phyloP scores from a whole-genome alignment of 2,797 vertebrate genomes.

The Rhinoraja longicauda region DNA sequence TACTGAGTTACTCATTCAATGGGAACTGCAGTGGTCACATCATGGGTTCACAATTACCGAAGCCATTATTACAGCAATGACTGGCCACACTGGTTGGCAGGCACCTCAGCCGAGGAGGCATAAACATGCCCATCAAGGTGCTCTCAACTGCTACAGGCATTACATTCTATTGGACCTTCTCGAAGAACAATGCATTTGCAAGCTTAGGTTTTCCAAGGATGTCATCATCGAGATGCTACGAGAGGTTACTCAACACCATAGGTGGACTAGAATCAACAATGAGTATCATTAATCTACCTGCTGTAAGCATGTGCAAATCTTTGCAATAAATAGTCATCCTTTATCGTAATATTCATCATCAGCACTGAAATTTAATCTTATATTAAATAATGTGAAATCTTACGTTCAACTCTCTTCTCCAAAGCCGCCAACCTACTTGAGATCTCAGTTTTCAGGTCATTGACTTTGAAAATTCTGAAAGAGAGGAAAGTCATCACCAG shows the following conservation, averaged over 20 bases:
- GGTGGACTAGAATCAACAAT: neutral
- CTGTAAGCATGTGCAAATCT: neutral
- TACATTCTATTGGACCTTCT: no score
- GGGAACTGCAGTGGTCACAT: no score
- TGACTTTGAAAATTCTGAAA: conserved; percentile 85
- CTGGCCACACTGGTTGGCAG: no score
- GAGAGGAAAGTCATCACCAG: conserved; percentile 39
- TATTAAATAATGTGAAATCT: conserved; percentile 45
- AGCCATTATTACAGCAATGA: no score
- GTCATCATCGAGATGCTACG: no score
- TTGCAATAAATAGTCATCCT: neutral
- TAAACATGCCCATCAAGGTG: no score
- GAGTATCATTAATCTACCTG: neutral
- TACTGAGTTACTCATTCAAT: no score
- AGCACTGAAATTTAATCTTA: neutral
- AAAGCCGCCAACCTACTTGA: conserved; percentile 82
- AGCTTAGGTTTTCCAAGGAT: no score
- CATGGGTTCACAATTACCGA: no score
- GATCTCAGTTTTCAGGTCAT: conserved; percentile 88
- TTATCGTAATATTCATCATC: neutral
- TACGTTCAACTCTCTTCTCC: conserved; percentile 91
- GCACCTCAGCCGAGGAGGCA: no score
- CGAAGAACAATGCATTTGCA: no score
- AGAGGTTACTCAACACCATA: neutral
- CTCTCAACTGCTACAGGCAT: no score